These are phyloP conservation scores for Notodonta dromedarius DNA, from an alignment of 2,888 invertebrate species.

Conservation along the genomic window DNA sequence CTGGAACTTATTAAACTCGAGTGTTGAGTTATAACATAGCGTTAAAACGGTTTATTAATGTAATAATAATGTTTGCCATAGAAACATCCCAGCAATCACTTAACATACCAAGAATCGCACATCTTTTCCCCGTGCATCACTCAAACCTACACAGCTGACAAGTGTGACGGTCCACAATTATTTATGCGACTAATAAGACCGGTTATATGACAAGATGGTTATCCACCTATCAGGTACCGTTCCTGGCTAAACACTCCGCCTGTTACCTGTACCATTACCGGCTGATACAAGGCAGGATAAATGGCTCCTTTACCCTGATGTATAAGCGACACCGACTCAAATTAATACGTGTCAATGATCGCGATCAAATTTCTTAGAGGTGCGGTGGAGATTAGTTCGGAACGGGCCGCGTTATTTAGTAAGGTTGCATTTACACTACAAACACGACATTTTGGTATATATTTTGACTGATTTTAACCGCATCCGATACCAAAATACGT, in stretches of 20 bases:
- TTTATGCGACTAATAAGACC: slow-evolving; percentile 28
- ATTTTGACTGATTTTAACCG: too few species aligned
- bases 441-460: too few species aligned
- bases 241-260: slow-evolving; percentile 29
- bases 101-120: too few species aligned
- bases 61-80: too few species aligned
- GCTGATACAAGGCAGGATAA: slow-evolving; percentile 30
- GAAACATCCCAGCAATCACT: too few species aligned
- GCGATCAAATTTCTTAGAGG: background rate
- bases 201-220: slow-evolving; percentile 31
- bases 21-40: too few species aligned
- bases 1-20: too few species aligned
- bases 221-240: slow-evolving; percentile 36
- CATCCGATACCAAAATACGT: too few species aligned
- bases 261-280: slow-evolving; percentile 35
- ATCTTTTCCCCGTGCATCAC: slow-evolving; percentile 2
- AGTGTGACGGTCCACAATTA: slow-evolving; percentile 14
- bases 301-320: slow-evolving; percentile 36
- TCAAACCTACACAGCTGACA: background rate
- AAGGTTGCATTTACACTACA: too few species aligned
- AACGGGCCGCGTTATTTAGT: too few species aligned
- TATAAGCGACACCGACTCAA: slow-evolving; percentile 22
- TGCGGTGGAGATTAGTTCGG: background rate
- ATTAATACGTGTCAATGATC: slow-evolving; percentile 27
- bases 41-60: too few species aligned